A percentile compares a stretch with the other conserved stretches of the same genome.
These are phyloP conservation scores for Odocoileus virginianus DNA, from an alignment of 2,113 vertebrate genomes.

Conservation along the genomic window DNA sequence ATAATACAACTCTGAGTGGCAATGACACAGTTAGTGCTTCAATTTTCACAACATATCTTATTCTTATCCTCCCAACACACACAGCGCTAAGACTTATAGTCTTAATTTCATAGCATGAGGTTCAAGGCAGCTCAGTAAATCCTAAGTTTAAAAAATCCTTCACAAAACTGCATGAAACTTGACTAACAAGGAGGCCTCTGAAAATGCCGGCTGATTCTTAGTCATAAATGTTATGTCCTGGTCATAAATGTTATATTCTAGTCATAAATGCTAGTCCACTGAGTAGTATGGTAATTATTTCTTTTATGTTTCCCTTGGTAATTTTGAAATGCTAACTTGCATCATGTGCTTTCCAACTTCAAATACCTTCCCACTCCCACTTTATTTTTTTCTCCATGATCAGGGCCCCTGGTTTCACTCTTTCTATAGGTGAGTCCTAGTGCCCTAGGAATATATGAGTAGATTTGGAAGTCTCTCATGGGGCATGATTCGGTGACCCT, in stretches of 20 bases:
- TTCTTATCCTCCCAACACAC: not conserved
- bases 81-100: not conserved
- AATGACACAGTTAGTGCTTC: not conserved
- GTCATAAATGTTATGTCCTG: not conserved
- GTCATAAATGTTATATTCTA: not conserved
- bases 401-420: not conserved
- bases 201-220: not conserved
- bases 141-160: not conserved
- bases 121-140: not conserved
- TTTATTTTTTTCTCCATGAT: not conserved
- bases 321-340: constrained; percentile 33
- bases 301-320: not conserved
- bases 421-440: not conserved
- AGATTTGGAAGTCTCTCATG: not conserved
- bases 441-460: not conserved
- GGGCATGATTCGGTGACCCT: not conserved
- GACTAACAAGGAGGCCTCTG: not conserved
- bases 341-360: not conserved
- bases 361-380: not conserved
- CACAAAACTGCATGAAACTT: not conserved
- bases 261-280: not conserved
- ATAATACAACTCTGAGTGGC: not conserved
- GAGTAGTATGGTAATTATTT: not conserved
- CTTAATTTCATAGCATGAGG: not conserved
- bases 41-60: not conserved